phyloP scores from a whole-genome alignment of 2,797 vertebrate species.

The Danio aesculapii region DNA sequence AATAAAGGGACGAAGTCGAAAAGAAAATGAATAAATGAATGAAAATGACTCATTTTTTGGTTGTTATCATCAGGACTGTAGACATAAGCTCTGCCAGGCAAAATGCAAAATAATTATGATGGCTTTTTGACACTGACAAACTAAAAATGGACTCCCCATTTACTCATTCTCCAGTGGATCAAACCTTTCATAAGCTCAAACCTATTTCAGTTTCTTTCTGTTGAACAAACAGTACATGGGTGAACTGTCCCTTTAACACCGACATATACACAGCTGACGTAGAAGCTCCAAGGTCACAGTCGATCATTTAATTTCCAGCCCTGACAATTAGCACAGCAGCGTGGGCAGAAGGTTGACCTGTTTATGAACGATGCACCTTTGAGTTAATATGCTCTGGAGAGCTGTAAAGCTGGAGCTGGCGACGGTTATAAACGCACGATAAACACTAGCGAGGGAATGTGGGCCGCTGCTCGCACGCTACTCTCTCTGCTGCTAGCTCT shows the following conservation, averaged over 20 bases:
- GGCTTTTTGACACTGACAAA: too few relatives aligned
- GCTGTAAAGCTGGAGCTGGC: conserved; percentile 24
- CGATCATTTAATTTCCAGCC: background rate
- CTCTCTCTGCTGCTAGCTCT: conserved; percentile 29
- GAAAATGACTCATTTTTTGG: too few relatives aligned
- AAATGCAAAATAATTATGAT: too few relatives aligned
- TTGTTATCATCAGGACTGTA: too few relatives aligned
- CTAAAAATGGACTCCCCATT: too few relatives aligned
- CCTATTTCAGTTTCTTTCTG: too few relatives aligned
- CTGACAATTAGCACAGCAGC: background rate
- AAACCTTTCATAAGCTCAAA: too few relatives aligned
- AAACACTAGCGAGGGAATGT: conserved; percentile 36
- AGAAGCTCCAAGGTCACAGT: background rate
- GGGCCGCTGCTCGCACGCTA: conserved; percentile 37
- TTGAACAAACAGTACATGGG: too few relatives aligned
- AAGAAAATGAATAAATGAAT: too few relatives aligned
- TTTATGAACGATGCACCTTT: background rate
- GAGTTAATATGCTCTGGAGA: background rate
- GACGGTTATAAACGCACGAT: conserved; percentile 4
- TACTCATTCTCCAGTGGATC: too few relatives aligned
- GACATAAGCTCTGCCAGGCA: too few relatives aligned
- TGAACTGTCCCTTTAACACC: background rate
- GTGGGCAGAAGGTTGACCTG: background rate
- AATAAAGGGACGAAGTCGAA: too few relatives aligned
- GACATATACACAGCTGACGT: background rate